Evolutionary conservation across 2,888 invertebrate species (phyloP).

Genomic region (Pyrochroa serraticornis): DNA sequence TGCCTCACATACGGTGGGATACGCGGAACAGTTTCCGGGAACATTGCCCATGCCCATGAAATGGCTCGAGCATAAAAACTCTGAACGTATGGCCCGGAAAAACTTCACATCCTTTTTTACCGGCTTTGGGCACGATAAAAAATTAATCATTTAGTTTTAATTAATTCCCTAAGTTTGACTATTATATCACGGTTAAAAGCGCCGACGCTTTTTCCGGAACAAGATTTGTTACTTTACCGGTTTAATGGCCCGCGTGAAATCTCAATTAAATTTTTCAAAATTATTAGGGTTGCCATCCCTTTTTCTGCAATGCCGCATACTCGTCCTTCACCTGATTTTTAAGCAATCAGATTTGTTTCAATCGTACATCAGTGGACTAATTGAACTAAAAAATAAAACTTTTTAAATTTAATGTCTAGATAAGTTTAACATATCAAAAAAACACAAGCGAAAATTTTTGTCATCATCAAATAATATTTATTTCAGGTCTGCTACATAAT

Average conservation of each 20-base stretch:
- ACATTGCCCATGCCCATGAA: slow-evolving; percentile 10
- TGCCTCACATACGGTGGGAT: slow-evolving; percentile 3
- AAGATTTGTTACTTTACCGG: slow-evolving; percentile 18
- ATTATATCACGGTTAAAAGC: background rate
- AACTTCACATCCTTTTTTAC: slow-evolving; percentile 28
- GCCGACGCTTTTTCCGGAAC: slow-evolving; percentile 5
- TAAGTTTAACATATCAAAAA: too few relatives aligned
- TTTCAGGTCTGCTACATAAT: too few relatives aligned
- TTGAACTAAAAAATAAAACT: too few relatives aligned
- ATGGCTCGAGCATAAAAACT: slow-evolving; percentile 14
- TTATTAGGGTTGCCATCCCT: background rate
- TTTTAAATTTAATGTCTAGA: too few relatives aligned
- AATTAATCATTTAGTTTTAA: slow-evolving; percentile 35
- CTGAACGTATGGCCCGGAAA: slow-evolving; percentile 28
- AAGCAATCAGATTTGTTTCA: too few relatives aligned
- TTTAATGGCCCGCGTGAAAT: slow-evolving; percentile 4
- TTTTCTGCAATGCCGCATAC: too few relatives aligned
- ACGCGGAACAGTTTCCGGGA: slow-evolving; percentile 6
- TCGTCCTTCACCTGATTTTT: too few relatives aligned
- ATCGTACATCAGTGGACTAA: too few relatives aligned
- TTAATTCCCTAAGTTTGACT: slow-evolving; percentile 25
- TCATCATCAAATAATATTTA: too few relatives aligned
- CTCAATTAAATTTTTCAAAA: slow-evolving; percentile 13
- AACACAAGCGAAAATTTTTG: too few relatives aligned
- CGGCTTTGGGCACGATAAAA: slow-evolving; percentile 24